Evolutionary conservation across 2,113 vertebrate species (phyloP).

Genomic region (Limanda limanda): DNA sequence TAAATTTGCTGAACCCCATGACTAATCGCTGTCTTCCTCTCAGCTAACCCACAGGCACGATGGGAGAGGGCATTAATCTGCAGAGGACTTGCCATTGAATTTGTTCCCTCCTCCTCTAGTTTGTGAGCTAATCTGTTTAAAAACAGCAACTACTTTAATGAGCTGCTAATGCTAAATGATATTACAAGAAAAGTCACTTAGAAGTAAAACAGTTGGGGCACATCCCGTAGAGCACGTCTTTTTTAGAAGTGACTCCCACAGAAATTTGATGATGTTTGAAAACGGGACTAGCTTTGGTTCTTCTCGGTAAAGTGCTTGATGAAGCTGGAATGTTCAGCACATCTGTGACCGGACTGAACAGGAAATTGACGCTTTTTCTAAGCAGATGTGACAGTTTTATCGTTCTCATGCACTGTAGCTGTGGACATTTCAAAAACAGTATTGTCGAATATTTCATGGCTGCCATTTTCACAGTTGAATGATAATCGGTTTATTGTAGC

Average conservation of each 20-base stretch:
- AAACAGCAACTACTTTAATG: conserved; percentile 45
- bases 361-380: not conserved
- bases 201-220: not conserved
- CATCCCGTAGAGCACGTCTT: conserved; percentile 4
- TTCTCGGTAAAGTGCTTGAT: not conserved
- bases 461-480: conserved; percentile 25
- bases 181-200: conserved; percentile 25
- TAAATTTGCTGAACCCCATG: conserved; percentile 43
- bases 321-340: not conserved
- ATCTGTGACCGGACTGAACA: not conserved
- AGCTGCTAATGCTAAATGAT: conserved; percentile 38
- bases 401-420: not conserved
- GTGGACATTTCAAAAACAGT: conserved; percentile 16
- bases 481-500: conserved; percentile 33
- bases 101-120: conserved; percentile 21
- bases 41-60: conserved; percentile 54
- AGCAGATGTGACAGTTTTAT: conserved; percentile 19
- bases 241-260: not conserved
- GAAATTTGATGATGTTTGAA: not conserved
- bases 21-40: conserved; percentile 68
- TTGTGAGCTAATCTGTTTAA: conserved; percentile 37
- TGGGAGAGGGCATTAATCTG: conserved; percentile 58
- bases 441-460: conserved; percentile 22
- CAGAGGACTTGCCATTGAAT: conserved; percentile 33
- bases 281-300: conserved; percentile 4